Percentiles rank a stretch among this genome's conserved stretches.
phyloP scores from a whole-genome alignment of 2,888 invertebrate species.

The Sinodicranocentrus sp. region DNA sequence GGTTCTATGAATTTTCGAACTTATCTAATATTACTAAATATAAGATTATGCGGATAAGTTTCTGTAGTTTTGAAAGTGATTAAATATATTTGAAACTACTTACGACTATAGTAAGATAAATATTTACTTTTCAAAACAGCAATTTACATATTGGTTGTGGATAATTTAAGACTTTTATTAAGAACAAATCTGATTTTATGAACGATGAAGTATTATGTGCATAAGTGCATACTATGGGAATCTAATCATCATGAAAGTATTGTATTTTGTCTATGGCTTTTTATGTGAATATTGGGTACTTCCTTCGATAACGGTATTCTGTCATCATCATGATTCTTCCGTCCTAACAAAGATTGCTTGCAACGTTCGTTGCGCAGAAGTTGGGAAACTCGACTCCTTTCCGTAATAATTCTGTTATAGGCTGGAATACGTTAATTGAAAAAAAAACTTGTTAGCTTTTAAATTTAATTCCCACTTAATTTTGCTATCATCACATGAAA shows the following conservation, averaged over 20 bases:
- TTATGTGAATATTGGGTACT: not conserved
- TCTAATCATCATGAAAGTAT: not conserved
- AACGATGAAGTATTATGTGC: not conserved
- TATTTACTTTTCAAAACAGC: not conserved
- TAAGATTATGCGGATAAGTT: not conserved
- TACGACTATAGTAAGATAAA: too few relatives aligned
- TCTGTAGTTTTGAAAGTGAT: not conserved
- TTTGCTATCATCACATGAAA: not conserved
- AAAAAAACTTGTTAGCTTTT: too few relatives aligned
- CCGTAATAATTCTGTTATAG: not conserved
- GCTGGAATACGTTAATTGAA: too few relatives aligned
- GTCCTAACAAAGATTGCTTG: not conserved
- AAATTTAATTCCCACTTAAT: not conserved
- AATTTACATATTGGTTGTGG: not conserved
- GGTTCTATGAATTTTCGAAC: not conserved
- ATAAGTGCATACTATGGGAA: not conserved
- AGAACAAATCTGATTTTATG: not conserved
- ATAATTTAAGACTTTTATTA: not conserved
- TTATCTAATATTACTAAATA: not conserved
- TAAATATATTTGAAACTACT: not conserved
- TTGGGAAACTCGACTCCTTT: constrained; percentile 44
- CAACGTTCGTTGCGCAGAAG: constrained; percentile 15
- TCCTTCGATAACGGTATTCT: not conserved
- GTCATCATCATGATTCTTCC: too few relatives aligned
- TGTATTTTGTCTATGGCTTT: not conserved